Base-by-base conservation (phyloP, 2,888 invertebrate genomes). In the Helleia helle region DNA sequence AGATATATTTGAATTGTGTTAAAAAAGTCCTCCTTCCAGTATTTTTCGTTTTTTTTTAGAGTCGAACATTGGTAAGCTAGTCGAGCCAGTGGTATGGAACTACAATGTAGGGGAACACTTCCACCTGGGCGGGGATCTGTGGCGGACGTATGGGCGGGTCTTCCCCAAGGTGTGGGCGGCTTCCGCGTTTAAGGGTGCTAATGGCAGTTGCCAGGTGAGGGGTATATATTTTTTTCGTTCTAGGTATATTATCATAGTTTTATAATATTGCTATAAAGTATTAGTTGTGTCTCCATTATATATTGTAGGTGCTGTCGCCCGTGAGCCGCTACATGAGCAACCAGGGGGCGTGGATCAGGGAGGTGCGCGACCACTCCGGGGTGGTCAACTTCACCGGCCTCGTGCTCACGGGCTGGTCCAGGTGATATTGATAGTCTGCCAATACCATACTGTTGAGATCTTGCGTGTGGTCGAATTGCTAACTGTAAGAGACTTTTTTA, bases 141-240 rank as follows among this genome's bases (percentile, higher is more conserved):
- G 91, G 91, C 86, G 86, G 24, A 88, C 87, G 39, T 93, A 93
- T 54, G 74, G 87, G 3, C 70, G 74, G 41, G 67, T 91, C 17
- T 96, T 96, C 62, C 81, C 87, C 0, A 85, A 86, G 34, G 69
- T 95, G 11, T 94, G 95, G 93, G 88, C 88, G 0, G 95, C 91
- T 0, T 91, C 92, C 17, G 94, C 95, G 0, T 96, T 90, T 62
- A 96, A 96, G 76, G 96, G 96, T 1, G 94, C 95, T 0, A 93
- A 93, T 44, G 93, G 94, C 0, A 89, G 91, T 40, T 87, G 88
- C 52, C 89, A 91, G 71, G 88, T 89, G 49, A 47, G 18, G n/a
- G n/a, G n/a, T n/a, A n/a, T n/a, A n/a, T n/a, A n/a, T n/a, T n/a
- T n/a, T n/a, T n/a, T n/a, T n/a, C n/a, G n/a, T n/a, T n/a, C n/a